Evolutionary conservation across 2,113 vertebrate species (phyloP).

Genomic region (Cinclus cinclus): DNA sequence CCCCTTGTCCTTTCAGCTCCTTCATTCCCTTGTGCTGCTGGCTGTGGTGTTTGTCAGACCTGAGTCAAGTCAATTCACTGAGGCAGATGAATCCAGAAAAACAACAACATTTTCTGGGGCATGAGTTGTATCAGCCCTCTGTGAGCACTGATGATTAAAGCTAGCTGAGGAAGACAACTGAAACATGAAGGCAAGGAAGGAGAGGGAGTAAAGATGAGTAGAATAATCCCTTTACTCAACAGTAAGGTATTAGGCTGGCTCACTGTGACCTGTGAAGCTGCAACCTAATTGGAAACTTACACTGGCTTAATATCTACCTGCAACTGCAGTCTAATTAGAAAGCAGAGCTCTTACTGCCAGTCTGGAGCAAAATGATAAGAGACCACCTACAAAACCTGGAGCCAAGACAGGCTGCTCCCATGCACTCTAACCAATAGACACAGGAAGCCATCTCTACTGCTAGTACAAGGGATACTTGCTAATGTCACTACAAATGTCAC

Average conservation of each 20-base stretch:
- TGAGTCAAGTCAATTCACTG: background rate
- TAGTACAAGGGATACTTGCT: background rate
- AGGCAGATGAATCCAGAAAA: background rate
- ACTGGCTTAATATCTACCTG: slow-evolving; percentile 1
- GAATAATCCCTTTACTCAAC: slow-evolving; percentile 19
- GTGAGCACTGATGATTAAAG: background rate
- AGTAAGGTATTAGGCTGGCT: background rate
- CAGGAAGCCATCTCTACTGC: background rate
- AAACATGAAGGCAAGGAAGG: background rate
- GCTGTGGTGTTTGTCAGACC: background rate
- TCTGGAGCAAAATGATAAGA: background rate
- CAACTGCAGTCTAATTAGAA: background rate
- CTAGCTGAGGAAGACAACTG: background rate
- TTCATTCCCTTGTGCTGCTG: background rate
- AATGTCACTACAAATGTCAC: background rate
- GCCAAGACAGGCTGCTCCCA: background rate
- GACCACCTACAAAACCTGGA: background rate
- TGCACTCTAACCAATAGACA: background rate
- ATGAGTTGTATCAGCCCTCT: background rate
- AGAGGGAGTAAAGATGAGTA: background rate
- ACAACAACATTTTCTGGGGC: background rate
- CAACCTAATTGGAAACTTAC: background rate
- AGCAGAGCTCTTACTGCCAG: background rate
- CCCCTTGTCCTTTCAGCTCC: background rate
- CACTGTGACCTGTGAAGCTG: background rate